A percentile compares a stretch with the other conserved stretches of the same genome.
phyloP scores from a whole-genome alignment of 2,888 invertebrate species.

The Linnaemya tessellans region DNA sequence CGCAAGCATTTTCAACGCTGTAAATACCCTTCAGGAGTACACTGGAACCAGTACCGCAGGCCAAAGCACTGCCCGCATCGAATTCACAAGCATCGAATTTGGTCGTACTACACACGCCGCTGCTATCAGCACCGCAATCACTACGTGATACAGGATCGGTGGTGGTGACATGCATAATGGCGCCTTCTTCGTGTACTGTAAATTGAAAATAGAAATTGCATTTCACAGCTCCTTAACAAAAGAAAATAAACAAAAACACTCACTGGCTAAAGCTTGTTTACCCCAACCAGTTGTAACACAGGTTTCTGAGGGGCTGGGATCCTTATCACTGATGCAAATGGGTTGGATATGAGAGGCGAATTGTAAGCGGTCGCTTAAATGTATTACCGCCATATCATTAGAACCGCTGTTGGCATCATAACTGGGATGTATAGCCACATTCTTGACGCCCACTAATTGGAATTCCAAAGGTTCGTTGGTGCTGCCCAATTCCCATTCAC shows the following conservation, averaged over 20 bases:
- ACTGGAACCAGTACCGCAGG: constrained; percentile 89
- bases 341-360: constrained; percentile 89
- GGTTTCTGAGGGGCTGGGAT: constrained; percentile 84
- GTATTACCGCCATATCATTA: constrained; percentile 89
- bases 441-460: constrained; percentile 89
- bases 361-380: constrained; percentile 86
- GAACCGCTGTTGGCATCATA: constrained; percentile 86
- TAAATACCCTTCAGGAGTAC: constrained; percentile 89
- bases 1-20: constrained; percentile 89
- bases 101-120: constrained; percentile 87
- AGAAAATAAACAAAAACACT: constrained; percentile 76
- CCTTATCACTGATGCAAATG: constrained; percentile 88
- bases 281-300: constrained; percentile 94
- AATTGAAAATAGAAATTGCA: not conserved
- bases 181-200: constrained; percentile 89
- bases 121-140: constrained; percentile 79
- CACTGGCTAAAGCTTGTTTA: constrained; percentile 90
- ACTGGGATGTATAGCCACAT: constrained; percentile 88
- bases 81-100: constrained; percentile 90
- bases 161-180: constrained; percentile 89
- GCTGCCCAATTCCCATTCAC: constrained; percentile 92
- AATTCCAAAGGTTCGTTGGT: constrained; percentile 91
- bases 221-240: not conserved
- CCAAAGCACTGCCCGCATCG: constrained; percentile 91
- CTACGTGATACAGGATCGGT: constrained; percentile 87